Conservation (phyloP, 2,113 vertebrate species). For the Dasypus novemcinctus region DNA sequence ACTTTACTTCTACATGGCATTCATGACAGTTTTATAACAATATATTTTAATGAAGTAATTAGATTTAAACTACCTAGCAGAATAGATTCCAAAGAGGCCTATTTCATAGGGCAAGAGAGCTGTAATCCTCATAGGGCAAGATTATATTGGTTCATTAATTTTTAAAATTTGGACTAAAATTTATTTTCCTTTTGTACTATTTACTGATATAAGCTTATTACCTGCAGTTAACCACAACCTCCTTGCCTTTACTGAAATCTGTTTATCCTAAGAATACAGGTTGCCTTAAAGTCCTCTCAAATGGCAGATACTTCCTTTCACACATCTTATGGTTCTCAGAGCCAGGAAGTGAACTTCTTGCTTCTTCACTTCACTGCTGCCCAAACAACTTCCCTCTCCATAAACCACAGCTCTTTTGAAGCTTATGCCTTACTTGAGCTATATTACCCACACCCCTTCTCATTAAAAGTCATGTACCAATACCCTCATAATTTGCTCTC, state of each 20-base stretch:
- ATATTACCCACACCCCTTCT: no score
- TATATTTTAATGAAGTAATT: background rate
- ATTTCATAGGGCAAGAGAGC: background rate
- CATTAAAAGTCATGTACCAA: no score
- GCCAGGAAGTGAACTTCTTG: background rate
- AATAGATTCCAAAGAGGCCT: background rate
- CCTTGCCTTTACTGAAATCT: background rate
- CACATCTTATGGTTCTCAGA: background rate
- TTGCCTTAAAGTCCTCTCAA: background rate
- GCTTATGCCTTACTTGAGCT: background rate
- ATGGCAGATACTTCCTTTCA: background rate
- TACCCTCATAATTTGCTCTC: no score
- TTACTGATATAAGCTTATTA: background rate
- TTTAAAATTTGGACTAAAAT: background rate
- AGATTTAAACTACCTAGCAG: background rate
- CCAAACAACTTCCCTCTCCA: background rate
- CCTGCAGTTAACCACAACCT: background rate
- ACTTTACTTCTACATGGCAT: background rate
- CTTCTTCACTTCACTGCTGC: background rate
- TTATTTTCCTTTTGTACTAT: background rate
- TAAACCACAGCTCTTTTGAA: background rate
- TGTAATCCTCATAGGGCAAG: no score
- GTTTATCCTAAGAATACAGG: background rate
- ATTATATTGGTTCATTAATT: background rate
- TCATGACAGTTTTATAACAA: background rate